Evolutionary conservation across 2,888 invertebrate genomes (phyloP), one percentile per base, ranked within the genome.

Genomic region (Chrysolina haemoptera): DNA sequence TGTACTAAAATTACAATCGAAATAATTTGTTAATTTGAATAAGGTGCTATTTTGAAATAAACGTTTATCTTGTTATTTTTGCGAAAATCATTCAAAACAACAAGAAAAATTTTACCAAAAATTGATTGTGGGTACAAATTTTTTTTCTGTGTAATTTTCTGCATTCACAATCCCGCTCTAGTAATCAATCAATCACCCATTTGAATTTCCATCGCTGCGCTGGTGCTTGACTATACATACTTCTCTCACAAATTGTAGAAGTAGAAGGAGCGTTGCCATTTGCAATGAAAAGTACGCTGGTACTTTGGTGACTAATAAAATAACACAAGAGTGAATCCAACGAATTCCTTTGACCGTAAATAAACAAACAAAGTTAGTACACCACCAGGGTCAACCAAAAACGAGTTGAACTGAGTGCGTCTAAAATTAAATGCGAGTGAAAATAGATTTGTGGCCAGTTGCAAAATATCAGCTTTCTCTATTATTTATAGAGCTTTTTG

Each of bases 331-430:
- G 59, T 59, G 35, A 22, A 59, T 59, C 59, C 27, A 59, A 35
- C 59, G 41, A 67, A 16, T 53, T 20, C 22, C n/a, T 46, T 18
- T 16, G n/a, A 22, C 9, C 22, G 46, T 40, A 14, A 50, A 27
- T 40, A 14, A 50, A 27, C 55, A 67, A 67, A 67, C 67, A 67
- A 53, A 40, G 67, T 67, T 40, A 20, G 43, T 18, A 62, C 74
- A 70, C 69, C 74, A 78, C 69, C 74, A 78, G 78, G 78, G 78
- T 78, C 78, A 78, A 76, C 74, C 71, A 69, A 74, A 74, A 78
- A 69, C 70, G 75, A 66, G 72, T 75, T 77, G 69, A 77, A 71
- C 71, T 50, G 70, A 70, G 68, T 62, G 63, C 62, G 74, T 63
- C 76, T 74, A 74, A 73, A 78, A 71, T 78, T 76, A 76, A 76